Conservation (phyloP, 37 sponge, comb jelly and placozoan genomes). For the Aplysina aerophoba region DNA sequence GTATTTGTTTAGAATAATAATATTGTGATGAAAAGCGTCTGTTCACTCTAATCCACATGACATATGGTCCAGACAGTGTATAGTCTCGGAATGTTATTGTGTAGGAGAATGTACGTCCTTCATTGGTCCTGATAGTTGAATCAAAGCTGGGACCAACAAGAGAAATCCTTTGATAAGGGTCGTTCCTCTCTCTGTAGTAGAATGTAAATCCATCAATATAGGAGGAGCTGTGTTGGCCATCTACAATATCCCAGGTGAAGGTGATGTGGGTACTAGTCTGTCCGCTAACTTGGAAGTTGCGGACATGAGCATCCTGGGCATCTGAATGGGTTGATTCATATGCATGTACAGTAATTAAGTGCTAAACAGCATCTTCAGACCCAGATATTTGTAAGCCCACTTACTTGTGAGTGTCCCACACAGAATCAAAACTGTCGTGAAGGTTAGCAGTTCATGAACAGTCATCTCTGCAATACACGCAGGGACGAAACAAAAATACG, state of each 20-base stretch:
- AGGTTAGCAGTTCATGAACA: no score
- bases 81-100: neutral
- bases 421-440: no score
- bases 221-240: neutral
- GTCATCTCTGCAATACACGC: no score
- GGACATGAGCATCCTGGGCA: neutral
- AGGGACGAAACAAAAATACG: no score
- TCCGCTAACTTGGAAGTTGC: neutral
- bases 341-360: no score
- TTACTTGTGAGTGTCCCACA: no score
- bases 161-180: neutral
- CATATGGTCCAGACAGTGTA: neutral
- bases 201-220: neutral
- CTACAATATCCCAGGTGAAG: neutral
- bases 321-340: neutral
- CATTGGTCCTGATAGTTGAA: neutral
- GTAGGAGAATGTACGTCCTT: neutral
- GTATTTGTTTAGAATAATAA: neutral
- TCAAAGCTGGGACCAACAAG: neutral
- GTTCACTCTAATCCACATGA: conserved; percentile 6
- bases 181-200: neutral
- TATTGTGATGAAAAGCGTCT: neutral
- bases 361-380: no score
- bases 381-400: no score
- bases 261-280: neutral